Evolutionary conservation across 2,113 vertebrate species (phyloP).

Genomic region (Leucoraja erinaceus): DNA sequence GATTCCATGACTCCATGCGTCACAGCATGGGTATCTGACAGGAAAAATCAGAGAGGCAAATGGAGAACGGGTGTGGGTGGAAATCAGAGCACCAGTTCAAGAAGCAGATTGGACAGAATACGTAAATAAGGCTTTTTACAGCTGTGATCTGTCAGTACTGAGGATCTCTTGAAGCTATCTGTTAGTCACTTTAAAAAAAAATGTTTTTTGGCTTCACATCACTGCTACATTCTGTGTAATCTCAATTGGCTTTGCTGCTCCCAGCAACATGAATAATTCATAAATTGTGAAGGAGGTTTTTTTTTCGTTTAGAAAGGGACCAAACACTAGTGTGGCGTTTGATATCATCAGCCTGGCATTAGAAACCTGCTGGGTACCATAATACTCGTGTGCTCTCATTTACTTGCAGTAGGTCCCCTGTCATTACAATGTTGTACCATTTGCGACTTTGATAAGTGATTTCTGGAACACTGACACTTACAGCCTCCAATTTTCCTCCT

Average conservation of each 20-base stretch:
- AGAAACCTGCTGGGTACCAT: not conserved
- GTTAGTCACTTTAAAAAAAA: not conserved
- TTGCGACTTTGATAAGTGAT: not conserved
- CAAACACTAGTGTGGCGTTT: not conserved
- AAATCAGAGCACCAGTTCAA: not conserved
- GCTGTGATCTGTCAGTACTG: not conserved
- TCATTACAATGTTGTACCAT: not conserved
- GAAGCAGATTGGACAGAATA: not conserved
- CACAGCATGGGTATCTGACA: not conserved
- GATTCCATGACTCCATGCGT: too few relatives aligned
- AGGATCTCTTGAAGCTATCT: not conserved
- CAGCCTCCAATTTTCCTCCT: not conserved
- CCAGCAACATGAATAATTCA: constrained; percentile 2
- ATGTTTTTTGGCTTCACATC: not conserved
- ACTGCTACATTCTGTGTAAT: not conserved
- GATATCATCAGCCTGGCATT: not conserved
- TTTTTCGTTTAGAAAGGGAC: not conserved
- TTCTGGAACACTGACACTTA: not conserved
- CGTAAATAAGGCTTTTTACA: too few relatives aligned
- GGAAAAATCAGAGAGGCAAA: not conserved
- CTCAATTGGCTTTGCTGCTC: not conserved
- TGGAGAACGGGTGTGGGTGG: not conserved
- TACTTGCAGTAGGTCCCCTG: not conserved
- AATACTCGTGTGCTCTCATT: not conserved
- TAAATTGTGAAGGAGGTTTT: not conserved